phyloP scores from a whole-genome alignment of 2,113 vertebrate genomes.

The Bothrops jararaca region DNA sequence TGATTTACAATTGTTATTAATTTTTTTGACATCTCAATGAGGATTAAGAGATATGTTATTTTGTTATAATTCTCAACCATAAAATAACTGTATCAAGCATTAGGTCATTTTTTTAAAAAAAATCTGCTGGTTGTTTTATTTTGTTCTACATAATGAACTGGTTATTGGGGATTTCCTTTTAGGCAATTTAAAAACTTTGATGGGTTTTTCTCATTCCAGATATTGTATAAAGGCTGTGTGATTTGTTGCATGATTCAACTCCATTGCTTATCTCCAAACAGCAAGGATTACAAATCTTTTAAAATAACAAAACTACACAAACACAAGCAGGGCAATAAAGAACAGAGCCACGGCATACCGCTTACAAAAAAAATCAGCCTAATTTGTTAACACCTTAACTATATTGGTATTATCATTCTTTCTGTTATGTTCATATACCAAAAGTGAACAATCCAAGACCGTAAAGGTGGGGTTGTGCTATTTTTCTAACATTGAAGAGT shows the following conservation, averaged over 20 bases:
- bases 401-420: neutral
- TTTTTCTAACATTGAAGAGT: neutral
- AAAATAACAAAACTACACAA: neutral
- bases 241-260: neutral
- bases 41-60: constrained; percentile 26
- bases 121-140: neutral
- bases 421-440: neutral
- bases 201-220: neutral
- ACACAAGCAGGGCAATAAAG: neutral
- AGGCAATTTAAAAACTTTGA: constrained; percentile 3
- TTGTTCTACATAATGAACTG: neutral
- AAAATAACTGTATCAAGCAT: neutral
- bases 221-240: neutral
- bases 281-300: neutral
- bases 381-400: neutral
- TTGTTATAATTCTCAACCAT: neutral
- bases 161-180: constrained; percentile 12
- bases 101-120: neutral
- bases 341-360: neutral
- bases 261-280: neutral
- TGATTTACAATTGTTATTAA: neutral
- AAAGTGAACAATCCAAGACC: neutral
- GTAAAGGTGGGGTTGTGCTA: neutral
- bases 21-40: constrained; percentile 1
- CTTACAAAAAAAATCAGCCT: neutral